Evolutionary conservation across 2,113 vertebrate species (phyloP).

Genomic region (Ophthalmolycus amberensis): DNA sequence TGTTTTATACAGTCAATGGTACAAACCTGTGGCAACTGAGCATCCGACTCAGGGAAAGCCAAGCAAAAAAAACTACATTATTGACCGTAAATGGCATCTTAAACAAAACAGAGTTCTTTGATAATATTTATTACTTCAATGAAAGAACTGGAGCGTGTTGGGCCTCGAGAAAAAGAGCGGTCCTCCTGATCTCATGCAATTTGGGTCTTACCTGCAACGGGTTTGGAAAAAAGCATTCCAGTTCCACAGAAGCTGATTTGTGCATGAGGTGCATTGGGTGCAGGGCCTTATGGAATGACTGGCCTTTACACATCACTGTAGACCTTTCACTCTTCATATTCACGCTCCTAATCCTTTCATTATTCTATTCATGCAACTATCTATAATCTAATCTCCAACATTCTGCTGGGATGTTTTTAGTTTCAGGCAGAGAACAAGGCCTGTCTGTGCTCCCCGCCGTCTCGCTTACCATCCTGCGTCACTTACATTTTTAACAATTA

Average conservation of each 20-base stretch:
- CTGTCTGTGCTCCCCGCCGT: conserved; percentile 48
- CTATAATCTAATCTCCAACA: not conserved
- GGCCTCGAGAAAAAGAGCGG: not conserved
- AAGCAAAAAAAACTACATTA: not conserved
- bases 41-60: no score
- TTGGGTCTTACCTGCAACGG: not conserved
- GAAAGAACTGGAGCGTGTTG: no score
- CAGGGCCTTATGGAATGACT: not conserved
- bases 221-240: not conserved
- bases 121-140: not conserved
- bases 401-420: conserved; percentile 11
- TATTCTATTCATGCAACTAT: not conserved
- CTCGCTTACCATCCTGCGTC: conserved; percentile 63
- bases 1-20: no score
- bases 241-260: not conserved
- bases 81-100: not conserved
- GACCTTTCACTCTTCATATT: not conserved
- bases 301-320: not conserved
- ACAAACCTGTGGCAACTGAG: not conserved
- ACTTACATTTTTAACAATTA: conserved; percentile 79
- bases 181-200: not conserved
- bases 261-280: not conserved
- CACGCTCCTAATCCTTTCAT: not conserved
- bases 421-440: conserved; percentile 44
- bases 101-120: not conserved